Evolutionary conservation across 2,113 vertebrate genomes (phyloP).

Genomic region (Nothobranchius furzeri): DNA sequence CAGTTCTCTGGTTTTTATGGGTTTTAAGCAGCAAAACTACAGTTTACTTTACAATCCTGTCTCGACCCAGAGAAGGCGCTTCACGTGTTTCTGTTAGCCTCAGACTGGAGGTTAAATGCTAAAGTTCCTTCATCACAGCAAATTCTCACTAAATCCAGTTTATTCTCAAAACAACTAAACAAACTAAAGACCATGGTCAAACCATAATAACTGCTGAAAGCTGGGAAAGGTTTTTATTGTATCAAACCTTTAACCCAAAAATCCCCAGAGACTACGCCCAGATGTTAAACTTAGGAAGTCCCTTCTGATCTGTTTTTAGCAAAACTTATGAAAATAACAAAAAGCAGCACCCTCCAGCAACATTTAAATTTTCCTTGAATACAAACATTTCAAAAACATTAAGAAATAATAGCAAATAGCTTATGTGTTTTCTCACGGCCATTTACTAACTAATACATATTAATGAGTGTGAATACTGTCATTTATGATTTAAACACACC

Average conservation of each 20-base stretch:
- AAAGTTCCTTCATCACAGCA: too few relatives aligned
- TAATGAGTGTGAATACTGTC: not conserved
- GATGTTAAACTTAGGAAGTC: too few relatives aligned
- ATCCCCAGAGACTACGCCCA: too few relatives aligned
- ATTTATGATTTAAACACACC: not conserved
- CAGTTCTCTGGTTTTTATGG: slow-evolving; percentile 1
- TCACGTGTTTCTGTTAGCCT: not conserved
- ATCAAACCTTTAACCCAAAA: too few relatives aligned
- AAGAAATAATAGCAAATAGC: too few relatives aligned
- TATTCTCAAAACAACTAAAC: not conserved
- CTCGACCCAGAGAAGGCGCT: not conserved
- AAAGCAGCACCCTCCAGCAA: too few relatives aligned
- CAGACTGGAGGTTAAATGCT: not conserved
- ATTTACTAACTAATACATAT: not conserved
- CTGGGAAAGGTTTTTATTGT: not conserved
- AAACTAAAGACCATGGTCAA: not conserved
- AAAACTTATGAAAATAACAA: too few relatives aligned
- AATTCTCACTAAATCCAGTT: too few relatives aligned
- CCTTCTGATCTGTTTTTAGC: too few relatives aligned
- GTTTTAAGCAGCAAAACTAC: slow-evolving; percentile 11
- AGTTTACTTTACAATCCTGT: not conserved
- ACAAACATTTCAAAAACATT: too few relatives aligned
- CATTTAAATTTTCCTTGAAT: too few relatives aligned
- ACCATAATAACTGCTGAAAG: not conserved
- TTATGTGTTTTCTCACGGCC: not conserved